phyloP scores from a whole-genome alignment of 2,113 vertebrate species.

The Catagonus wagneri region DNA sequence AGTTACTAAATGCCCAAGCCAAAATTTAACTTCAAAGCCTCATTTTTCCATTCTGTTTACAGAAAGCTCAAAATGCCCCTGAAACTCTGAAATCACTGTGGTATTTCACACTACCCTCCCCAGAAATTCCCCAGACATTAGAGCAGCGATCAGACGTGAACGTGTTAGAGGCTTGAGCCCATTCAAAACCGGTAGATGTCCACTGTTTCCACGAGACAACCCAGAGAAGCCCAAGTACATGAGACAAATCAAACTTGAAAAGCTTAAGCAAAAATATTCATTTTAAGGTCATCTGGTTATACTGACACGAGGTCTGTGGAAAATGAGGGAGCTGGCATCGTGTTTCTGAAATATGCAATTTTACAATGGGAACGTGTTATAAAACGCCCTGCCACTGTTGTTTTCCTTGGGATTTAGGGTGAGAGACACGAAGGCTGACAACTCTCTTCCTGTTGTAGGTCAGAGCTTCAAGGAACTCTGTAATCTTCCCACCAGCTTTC shows the following conservation, averaged over 20 bases:
- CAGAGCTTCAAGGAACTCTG: conserved; percentile 94
- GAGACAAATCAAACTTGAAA: conserved; percentile 75
- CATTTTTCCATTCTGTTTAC: conserved; percentile 31
- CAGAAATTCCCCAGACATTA: conserved; percentile 54
- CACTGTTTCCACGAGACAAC: conserved; percentile 78
- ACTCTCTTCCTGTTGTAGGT: conserved; percentile 96
- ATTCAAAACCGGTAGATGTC: conserved; percentile 64
- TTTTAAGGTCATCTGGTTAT: conserved; percentile 84
- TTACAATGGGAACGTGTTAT: conserved; percentile 95
- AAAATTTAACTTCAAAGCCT: conserved; percentile 48
- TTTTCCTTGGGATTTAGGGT: conserved; percentile 92
- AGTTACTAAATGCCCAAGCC: neutral
- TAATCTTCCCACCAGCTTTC: conserved; percentile 97
- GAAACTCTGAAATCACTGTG: conserved; percentile 48
- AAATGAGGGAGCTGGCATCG: conserved; percentile 83
- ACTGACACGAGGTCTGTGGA: conserved; percentile 80
- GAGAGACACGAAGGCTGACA: conserved; percentile 91
- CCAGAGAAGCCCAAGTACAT: conserved; percentile 74
- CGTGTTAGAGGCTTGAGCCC: neutral
- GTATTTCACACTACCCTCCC: conserved; percentile 23
- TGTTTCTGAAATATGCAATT: conserved; percentile 88
- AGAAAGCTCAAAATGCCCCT: conserved; percentile 35
- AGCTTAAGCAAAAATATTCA: conserved; percentile 82
- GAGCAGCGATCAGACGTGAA: neutral
- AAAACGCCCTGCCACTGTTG: conserved; percentile 94